Percentiles rank a stretch among this genome's conserved stretches.
Conservation (phyloP, 2,888 invertebrate species). For the Achlya flavicornis region DNA sequence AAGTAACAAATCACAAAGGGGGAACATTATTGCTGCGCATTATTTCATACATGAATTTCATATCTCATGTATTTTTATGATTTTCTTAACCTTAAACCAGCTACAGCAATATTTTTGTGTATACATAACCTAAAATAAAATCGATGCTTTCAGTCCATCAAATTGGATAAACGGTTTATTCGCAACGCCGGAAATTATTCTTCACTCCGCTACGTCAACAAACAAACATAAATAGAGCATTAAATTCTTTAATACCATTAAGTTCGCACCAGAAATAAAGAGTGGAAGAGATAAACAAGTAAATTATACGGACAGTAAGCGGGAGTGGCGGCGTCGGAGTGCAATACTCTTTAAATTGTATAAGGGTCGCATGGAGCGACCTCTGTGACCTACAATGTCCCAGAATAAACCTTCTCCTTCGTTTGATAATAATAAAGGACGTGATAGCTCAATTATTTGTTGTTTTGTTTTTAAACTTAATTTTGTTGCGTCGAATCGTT, state of each 20-base stretch:
- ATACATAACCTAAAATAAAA: not conserved
- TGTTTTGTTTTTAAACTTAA: constrained; percentile 4
- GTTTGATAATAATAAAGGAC: not conserved
- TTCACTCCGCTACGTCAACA: not conserved
- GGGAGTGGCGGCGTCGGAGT: not conserved
- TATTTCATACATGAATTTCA: too few relatives aligned
- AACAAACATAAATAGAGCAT: not conserved
- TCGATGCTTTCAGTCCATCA: not conserved
- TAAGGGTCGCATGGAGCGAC: not conserved
- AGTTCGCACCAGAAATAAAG: constrained; percentile 1
- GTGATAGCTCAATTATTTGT: constrained; percentile 5
- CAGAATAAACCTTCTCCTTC: not conserved
- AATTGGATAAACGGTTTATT: not conserved
- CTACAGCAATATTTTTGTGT: too few relatives aligned
- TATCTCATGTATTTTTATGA: too few relatives aligned
- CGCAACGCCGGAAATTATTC: not conserved
- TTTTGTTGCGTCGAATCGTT: not conserved
- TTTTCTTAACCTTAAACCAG: too few relatives aligned
- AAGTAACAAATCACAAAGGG: too few relatives aligned
- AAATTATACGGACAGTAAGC: not conserved
- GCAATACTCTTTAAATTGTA: constrained; percentile 4
- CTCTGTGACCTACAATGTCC: not conserved
- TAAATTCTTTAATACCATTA: not conserved
- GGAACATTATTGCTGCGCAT: too few relatives aligned
- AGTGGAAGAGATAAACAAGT: not conserved